Conservation (phyloP, 2,797 vertebrate genomes). For the Micropoecilia bifurca region DNA sequence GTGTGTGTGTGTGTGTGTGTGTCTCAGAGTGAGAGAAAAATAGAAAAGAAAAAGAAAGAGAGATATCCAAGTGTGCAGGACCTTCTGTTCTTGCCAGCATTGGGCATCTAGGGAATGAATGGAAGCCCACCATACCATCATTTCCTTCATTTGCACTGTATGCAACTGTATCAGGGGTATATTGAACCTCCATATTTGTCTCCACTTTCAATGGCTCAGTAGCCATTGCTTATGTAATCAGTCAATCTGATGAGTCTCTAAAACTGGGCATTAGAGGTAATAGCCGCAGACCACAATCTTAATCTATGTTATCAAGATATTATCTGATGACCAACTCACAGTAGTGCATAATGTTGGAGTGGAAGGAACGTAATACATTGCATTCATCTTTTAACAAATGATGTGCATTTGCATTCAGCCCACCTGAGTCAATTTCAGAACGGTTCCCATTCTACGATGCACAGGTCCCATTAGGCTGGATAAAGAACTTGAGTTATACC, state of each 20-base stretch:
- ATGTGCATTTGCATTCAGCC: not conserved
- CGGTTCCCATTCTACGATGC: not conserved
- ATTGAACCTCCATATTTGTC: slow-evolving; percentile 24
- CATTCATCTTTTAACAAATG: not conserved
- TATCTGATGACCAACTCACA: not conserved
- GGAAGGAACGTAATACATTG: not conserved
- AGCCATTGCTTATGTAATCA: slow-evolving; percentile 32
- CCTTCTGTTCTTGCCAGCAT: slow-evolving; percentile 58
- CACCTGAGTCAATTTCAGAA: not conserved
- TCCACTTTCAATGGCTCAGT: not conserved
- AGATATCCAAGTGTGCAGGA: slow-evolving; percentile 29
- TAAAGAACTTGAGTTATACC: not conserved
- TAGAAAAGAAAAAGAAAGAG: not conserved
- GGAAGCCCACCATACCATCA: slow-evolving; percentile 50
- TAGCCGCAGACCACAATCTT: not conserved
- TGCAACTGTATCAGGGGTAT: slow-evolving; percentile 2
- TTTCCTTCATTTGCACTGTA: slow-evolving; percentile 29
- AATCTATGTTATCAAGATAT: not conserved
- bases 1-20: slow-evolving; percentile 11
- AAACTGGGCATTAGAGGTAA: slow-evolving; percentile 32
- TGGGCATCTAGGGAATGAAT: slow-evolving; percentile 36
- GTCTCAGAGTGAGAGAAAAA: not conserved
- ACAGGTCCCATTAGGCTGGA: not conserved
- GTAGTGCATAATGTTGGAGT: not conserved
- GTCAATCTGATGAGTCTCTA: slow-evolving; percentile 42